Percentiles rank a stretch among this genome's conserved stretches.
Conservation (phyloP, 2,888 invertebrate genomes). For the Cancer borealis region DNA sequence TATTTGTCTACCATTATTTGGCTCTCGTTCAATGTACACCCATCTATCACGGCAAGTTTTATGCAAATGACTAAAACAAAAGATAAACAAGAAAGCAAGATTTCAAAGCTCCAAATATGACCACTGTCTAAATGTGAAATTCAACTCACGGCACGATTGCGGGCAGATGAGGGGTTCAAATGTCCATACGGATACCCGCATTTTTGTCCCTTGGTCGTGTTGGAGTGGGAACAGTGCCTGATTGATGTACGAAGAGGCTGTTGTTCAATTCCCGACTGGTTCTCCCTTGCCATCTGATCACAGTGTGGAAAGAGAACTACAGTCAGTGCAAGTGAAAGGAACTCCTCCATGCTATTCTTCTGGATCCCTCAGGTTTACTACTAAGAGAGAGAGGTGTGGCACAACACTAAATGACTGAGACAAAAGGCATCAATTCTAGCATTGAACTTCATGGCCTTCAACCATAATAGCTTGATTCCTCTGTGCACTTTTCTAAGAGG, state of each 20-base stretch:
- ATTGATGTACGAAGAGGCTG: conserved; percentile 68
- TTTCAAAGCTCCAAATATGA: conserved; percentile 23
- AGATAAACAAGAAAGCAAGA: conserved; percentile 22
- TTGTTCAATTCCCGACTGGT: conserved; percentile 69
- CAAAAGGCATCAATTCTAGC: background rate
- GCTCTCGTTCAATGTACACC: background rate
- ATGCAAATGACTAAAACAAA: conserved; percentile 14
- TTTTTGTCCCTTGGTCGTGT: conserved; percentile 68
- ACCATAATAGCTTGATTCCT: background rate
- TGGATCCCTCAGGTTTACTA: background rate
- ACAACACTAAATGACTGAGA: background rate
- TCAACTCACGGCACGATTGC: conserved; percentile 71
- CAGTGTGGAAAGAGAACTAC: conserved; percentile 64
- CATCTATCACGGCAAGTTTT: background rate
- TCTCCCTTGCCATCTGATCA: conserved; percentile 71
- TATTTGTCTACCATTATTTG: background rate
- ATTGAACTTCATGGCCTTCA: background rate
- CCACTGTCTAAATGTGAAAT: conserved; percentile 46
- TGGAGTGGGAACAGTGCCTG: conserved; percentile 69
- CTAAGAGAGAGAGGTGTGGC: conserved; percentile 3
- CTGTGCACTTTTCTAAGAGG: background rate
- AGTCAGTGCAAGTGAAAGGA: conserved; percentile 27
- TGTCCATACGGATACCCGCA: conserved; percentile 72
- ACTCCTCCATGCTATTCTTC: background rate
- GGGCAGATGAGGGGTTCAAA: conserved; percentile 71